phyloP scores from a whole-genome alignment of 2,113 vertebrate species.

The Suricata suricatta region DNA sequence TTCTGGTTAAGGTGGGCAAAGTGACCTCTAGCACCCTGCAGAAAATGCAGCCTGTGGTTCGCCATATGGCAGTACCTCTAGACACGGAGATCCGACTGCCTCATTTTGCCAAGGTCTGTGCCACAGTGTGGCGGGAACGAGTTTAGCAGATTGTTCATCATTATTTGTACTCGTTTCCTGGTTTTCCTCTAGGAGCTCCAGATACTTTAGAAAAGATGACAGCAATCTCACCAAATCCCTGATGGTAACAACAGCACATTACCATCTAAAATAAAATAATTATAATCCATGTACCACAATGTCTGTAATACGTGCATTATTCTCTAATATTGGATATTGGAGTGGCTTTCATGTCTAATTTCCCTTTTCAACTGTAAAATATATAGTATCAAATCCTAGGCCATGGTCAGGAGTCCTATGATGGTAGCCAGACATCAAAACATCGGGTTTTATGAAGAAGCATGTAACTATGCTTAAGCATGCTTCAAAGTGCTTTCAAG shows the following conservation, averaged over 20 bases:
- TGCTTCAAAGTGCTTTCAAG: constrained; percentile 18
- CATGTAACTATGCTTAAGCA: background rate
- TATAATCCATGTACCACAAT: background rate
- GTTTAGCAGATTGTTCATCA: background rate
- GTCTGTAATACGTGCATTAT: background rate
- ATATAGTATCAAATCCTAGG: background rate
- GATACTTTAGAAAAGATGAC: constrained; percentile 11
- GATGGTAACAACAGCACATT: background rate
- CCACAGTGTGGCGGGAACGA: background rate
- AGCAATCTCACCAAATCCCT: background rate
- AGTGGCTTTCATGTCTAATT: background rate
- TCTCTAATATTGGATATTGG: background rate
- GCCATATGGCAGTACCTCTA: background rate
- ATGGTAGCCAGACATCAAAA: constrained; percentile 39
- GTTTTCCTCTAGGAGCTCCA: background rate
- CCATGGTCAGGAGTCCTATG: background rate
- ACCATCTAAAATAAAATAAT: constrained; percentile 12
- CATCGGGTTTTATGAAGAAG: constrained; percentile 37
- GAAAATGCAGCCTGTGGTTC: background rate
- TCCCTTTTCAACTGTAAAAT: background rate
- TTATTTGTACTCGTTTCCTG: background rate
- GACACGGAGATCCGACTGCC: background rate
- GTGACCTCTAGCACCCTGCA: background rate
- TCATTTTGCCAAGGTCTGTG: background rate
- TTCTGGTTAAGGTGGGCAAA: background rate